These are phyloP conservation scores for Pipistrellus pygmaeus DNA, from an alignment of 2,797 vertebrate genomes.

Conservation along the genomic window DNA sequence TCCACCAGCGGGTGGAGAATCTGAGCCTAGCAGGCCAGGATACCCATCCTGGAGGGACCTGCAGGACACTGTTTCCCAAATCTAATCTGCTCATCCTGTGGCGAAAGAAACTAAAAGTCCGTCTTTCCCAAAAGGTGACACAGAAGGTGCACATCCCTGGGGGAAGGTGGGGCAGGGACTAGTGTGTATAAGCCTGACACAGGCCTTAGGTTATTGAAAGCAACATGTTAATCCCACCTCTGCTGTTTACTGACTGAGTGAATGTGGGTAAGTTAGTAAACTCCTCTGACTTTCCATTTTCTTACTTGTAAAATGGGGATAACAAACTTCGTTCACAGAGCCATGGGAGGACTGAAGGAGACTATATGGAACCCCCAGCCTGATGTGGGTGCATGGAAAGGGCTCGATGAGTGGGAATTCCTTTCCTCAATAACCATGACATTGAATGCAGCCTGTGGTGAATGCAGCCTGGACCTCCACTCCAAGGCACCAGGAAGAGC, in stretches of 20 bases:
- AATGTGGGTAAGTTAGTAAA: not conserved
- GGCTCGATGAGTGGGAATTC: not conserved
- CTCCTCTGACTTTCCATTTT: not conserved
- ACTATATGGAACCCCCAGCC: not conserved
- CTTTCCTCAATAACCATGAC: not conserved
- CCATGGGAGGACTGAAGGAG: not conserved
- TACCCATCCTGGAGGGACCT: not conserved
- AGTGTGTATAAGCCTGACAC: not conserved
- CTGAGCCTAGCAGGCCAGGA: not conserved
- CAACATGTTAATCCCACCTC: not conserved
- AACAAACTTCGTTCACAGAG: not conserved
- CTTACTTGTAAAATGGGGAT: not conserved
- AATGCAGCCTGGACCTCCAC: not conserved
- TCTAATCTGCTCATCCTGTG: not conserved
- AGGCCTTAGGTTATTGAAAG: not conserved
- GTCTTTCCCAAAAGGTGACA: not conserved
- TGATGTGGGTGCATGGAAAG: accelerated
- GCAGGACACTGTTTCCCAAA: not conserved
- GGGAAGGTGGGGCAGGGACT: accelerated
- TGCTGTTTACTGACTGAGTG: not conserved
- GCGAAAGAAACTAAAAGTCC: not conserved
- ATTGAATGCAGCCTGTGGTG: not conserved
- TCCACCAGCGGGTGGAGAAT: not conserved
- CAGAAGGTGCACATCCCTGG: too few species aligned
- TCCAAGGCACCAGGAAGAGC: not conserved